These are phyloP conservation scores for Amphipoea lucens DNA, from an alignment of 2,888 invertebrate genomes.

Conservation along the genomic window DNA sequence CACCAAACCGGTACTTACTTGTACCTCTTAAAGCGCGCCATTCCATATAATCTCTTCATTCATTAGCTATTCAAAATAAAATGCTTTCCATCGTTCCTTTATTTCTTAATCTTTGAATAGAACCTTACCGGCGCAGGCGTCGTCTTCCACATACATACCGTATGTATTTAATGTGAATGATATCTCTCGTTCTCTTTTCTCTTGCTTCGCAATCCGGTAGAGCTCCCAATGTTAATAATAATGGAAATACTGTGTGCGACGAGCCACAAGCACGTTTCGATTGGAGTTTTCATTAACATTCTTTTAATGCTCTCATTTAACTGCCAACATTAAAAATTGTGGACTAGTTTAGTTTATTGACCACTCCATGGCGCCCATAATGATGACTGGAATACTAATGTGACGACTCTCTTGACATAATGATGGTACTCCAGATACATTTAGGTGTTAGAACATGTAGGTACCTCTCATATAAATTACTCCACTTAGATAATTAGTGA, in stretches of 20 bases:
- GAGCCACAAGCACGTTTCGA: neutral
- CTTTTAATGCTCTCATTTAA: conserved; percentile 5
- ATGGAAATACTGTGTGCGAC: no score
- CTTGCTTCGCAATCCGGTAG: neutral
- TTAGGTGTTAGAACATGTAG: neutral
- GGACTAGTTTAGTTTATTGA: conserved; percentile 13
- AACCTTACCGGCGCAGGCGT: neutral
- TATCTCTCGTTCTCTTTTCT: neutral
- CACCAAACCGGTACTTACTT: no score
- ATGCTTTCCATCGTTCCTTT: no score
- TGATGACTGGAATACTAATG: conserved; percentile 15
- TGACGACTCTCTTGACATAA: neutral
- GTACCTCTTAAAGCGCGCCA: no score
- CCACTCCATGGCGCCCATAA: neutral
- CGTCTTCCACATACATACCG: neutral
- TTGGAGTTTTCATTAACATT: conserved; percentile 35
- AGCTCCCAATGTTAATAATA: neutral
- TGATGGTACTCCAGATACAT: neutral
- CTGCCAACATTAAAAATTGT: neutral
- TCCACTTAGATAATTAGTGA: neutral
- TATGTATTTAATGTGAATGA: neutral
- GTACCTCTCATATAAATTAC: neutral
- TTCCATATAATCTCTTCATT: no score
- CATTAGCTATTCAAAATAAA: no score
- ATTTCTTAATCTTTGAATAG: no score